Base-by-base conservation (phyloP, 2,888 invertebrate species). In the Leucozona laternaria region DNA sequence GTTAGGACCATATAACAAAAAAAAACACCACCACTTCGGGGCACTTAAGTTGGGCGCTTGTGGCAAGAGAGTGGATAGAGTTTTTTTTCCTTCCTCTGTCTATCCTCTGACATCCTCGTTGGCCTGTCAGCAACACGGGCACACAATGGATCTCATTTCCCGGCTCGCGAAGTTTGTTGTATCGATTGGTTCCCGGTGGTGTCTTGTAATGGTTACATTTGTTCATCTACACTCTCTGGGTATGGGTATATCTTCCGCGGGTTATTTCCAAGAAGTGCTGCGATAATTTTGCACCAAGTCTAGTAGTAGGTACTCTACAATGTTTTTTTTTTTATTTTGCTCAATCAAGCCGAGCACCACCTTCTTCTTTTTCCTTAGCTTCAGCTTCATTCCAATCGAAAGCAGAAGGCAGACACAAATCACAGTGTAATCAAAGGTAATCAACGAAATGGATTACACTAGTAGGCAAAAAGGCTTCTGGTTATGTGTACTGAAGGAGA, bases 351-450 rank as follows among this genome's bases (percentile, higher is more conserved):
- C 37, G 10, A 50, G 68, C 34, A 73, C 75, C 83, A 70, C 83
- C 78, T 73, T 43, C 71, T 34, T 58, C 66, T 15, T 50, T 5
- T 20, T 43, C 4, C 28, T 10, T 11, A 48, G 48, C 10, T 17
- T 48, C 1, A 13, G 11, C 10, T 50, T 45, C 55, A 37, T 70
- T 58, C 55, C 50, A 62, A 76, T 76, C 45, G 48, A 62, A 57
- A 43, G 62, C 73, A 73, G 81, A 25, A 78, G 77, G 66, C 57
- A 86, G 87, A 79, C 85, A 88, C 88, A 89, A 88, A 89, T 89
- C 89, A 88, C 88, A 79, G 88, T 88, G 88, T 88, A 89, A 88
- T 89, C 89, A 89, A 85, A 89, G 88, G 81, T 88, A 89, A 89
- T 89, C 89, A 89, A 87, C 84, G 79, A 79, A 88, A 87, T 88